Percentiles rank a stretch among this genome's conserved stretches.
Conservation (phyloP, 2,888 invertebrate genomes). For the Acanthococcus lagerstroemiae region DNA sequence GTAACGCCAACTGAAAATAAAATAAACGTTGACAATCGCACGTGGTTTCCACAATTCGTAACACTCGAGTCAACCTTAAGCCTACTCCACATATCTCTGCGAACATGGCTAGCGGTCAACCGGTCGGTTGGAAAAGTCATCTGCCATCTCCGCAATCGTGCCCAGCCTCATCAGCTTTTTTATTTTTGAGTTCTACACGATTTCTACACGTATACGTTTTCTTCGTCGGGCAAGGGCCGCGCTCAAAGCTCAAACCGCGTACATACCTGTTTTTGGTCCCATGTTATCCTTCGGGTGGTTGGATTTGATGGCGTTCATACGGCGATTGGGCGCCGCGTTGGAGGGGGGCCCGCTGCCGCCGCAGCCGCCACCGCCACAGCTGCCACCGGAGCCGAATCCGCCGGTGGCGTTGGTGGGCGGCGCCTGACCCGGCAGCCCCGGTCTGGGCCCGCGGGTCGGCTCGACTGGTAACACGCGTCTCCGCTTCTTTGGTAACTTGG, state of each 20-base stretch:
- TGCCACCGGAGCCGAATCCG: conserved; percentile 40
- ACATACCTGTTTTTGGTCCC: conserved; percentile 68
- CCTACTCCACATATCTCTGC: too few species aligned
- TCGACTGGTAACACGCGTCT: conserved; percentile 94
- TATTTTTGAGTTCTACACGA: too few species aligned
- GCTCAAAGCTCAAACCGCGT: background rate
- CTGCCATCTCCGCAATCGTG: too few species aligned
- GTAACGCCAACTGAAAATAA: conserved; percentile 48
- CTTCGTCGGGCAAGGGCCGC: too few species aligned
- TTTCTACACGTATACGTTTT: too few species aligned
- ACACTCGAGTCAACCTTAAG: too few species aligned
- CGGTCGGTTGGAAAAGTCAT: too few species aligned
- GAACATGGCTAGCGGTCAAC: too few species aligned
- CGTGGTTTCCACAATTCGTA: too few species aligned
- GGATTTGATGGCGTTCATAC: conserved; percentile 80
- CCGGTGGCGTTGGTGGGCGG: conserved; percentile 41
- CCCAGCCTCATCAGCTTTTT: too few species aligned
- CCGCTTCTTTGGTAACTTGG: conserved; percentile 96
- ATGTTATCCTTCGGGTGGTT: conserved; percentile 74
- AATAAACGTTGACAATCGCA: too few species aligned
- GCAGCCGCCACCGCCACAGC: conserved; percentile 38
- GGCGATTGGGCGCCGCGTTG: conserved; percentile 49
- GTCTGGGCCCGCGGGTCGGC: conserved; percentile 62
- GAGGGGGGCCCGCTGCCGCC: conserved; percentile 42
- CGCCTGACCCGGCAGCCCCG: conserved; percentile 45